Conservation (phyloP, 92 coral and sea anemone genomes). For the Epizoanthus rinbou region DNA sequence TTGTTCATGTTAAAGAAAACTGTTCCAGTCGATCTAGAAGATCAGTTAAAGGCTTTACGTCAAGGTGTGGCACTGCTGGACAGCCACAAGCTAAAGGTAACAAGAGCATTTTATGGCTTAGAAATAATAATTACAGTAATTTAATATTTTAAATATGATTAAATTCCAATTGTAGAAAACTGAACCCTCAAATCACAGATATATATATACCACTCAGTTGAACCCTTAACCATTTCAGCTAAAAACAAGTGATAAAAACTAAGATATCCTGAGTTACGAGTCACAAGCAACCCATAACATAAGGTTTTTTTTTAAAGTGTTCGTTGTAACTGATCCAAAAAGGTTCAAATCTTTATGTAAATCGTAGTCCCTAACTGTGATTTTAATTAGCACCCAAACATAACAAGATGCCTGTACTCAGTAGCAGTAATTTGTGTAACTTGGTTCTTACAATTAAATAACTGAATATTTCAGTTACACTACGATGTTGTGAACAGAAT, state of each 20-base stretch:
- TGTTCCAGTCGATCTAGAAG: slow-evolving; percentile 75
- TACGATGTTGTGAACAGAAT: background rate
- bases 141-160: background rate
- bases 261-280: too few relatives aligned
- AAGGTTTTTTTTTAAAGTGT: too few relatives aligned
- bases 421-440: background rate
- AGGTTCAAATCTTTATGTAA: too few relatives aligned
- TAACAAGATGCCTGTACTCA: background rate
- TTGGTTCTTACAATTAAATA: background rate
- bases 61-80: slow-evolving; percentile 76
- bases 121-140: background rate
- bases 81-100: slow-evolving; percentile 77
- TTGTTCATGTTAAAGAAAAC: slow-evolving; percentile 68
- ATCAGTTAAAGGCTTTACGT: slow-evolving; percentile 71
- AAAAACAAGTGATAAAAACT: too few relatives aligned
- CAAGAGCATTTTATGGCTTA: background rate
- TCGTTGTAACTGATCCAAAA: too few relatives aligned
- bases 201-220: too few relatives aligned
- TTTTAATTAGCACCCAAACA: background rate
- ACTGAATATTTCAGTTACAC: background rate
- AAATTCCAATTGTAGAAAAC: background rate
- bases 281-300: too few relatives aligned
- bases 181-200: too few relatives aligned
- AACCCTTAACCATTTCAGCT: too few relatives aligned
- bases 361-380: background rate